A percentile compares a stretch with the other conserved stretches of the same genome.
These are phyloP conservation scores for Hyposoter dolosus DNA, from an alignment of 2,888 invertebrate species.

Conservation along the genomic window DNA sequence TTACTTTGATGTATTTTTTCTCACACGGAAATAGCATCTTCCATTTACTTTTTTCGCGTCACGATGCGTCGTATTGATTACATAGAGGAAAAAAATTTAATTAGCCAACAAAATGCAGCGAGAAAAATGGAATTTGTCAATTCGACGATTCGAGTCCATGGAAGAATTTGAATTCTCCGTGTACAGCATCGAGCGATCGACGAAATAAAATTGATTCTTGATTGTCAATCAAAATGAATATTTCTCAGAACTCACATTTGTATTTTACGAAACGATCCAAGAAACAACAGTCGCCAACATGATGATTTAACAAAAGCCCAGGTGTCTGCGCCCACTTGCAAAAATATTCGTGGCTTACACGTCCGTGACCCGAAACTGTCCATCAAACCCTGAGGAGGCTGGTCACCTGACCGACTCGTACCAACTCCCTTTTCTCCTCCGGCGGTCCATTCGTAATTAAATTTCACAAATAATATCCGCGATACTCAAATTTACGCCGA, in stretches of 20 bases:
- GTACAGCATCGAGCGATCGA: background rate
- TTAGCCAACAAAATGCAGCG: too few relatives aligned
- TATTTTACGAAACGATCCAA: conserved; percentile 1
- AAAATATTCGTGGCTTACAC: conserved; percentile 71
- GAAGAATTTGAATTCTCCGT: too few relatives aligned
- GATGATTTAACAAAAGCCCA: conserved; percentile 10
- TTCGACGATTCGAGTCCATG: too few relatives aligned
- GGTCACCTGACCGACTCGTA: conserved; percentile 64
- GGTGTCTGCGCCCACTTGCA: conserved; percentile 61
- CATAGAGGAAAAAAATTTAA: background rate
- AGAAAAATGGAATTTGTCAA: too few relatives aligned
- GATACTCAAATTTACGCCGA: background rate
- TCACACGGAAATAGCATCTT: background rate
- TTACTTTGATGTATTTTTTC: background rate
- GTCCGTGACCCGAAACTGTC: conserved; percentile 77
- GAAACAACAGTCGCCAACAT: conserved; percentile 7
- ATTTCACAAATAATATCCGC: background rate
- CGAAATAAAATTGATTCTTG: background rate
- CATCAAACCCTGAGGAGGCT: conserved; percentile 64
- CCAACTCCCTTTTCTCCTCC: conserved; percentile 52
- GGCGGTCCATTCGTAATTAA: conserved; percentile 60
- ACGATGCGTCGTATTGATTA: background rate
- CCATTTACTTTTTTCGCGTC: background rate
- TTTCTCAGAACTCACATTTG: conserved; percentile 9
- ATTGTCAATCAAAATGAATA: background rate